Percentiles rank a stretch among this genome's conserved stretches.
Evolutionary conservation across 2,113 vertebrate species (phyloP).

Genomic region (Gambusia affinis): DNA sequence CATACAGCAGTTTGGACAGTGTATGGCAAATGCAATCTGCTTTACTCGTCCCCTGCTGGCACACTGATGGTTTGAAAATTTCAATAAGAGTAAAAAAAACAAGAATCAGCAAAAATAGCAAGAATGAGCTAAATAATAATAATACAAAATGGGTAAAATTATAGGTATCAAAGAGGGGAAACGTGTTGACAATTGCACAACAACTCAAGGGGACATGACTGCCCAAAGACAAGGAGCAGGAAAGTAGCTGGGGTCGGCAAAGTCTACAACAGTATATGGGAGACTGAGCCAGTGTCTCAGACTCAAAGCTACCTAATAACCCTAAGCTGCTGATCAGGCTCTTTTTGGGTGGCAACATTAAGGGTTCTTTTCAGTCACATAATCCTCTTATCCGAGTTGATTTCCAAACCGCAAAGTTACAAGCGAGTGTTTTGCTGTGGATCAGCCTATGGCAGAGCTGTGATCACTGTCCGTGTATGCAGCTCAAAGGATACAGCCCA

Average conservation of each 20-base stretch:
- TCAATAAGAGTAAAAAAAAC: constrained; percentile 15
- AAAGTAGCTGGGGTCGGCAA: constrained; percentile 1
- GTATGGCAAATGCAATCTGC: constrained; percentile 45
- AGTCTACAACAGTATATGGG: constrained; percentile 19
- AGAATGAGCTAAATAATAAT: constrained; percentile 1
- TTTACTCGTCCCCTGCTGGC: constrained; percentile 45
- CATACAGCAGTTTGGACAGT: constrained; percentile 49
- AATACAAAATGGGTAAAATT: neutral
- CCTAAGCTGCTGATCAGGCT: constrained; percentile 63
- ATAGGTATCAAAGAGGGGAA: neutral
- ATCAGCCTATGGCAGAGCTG: constrained; percentile 22
- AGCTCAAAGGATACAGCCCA: constrained; percentile 18
- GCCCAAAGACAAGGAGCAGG: neutral
- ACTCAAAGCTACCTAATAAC: constrained; percentile 57
- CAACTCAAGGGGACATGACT: neutral
- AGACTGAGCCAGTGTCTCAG: constrained; percentile 34
- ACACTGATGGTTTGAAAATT: constrained; percentile 47
- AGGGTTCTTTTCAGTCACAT: constrained; percentile 64
- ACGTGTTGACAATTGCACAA: neutral
- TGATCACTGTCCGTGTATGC: constrained; percentile 24
- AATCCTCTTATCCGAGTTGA: constrained; percentile 71
- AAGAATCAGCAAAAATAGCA: neutral
- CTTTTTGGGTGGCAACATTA: constrained; percentile 55
- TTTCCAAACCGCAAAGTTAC: constrained; percentile 47
- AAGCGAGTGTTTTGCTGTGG: constrained; percentile 42